Percentiles rank a stretch among this genome's conserved stretches.
phyloP scores from a whole-genome alignment of 1,140 invertebrate genomes.

The Bicyclus anynana region DNA sequence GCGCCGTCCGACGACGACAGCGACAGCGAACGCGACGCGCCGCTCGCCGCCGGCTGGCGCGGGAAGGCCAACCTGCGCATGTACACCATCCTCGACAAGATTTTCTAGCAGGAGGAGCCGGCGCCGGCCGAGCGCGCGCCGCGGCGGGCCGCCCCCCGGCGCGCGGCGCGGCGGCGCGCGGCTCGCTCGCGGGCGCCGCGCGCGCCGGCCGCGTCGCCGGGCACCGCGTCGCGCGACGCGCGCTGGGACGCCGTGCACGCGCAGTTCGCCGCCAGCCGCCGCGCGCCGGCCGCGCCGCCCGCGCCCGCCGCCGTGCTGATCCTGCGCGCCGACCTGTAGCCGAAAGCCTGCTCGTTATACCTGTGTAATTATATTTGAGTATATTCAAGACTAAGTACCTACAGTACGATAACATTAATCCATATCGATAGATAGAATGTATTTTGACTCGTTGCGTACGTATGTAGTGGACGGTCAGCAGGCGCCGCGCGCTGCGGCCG shows the following conservation, averaged over 20 bases:
- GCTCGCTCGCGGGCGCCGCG: constrained; percentile 7
- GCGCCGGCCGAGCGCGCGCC: constrained; percentile 8
- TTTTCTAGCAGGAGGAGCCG: constrained; percentile 64
- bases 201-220: not conserved
- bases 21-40: constrained; percentile 39
- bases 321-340: constrained; percentile 45
- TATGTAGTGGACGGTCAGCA: too few species aligned
- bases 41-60: constrained; percentile 44
- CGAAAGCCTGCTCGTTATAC: not conserved
- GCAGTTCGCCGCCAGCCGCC: constrained; percentile 38
- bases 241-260: constrained; percentile 56
- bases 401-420: too few species aligned
- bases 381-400: too few species aligned
- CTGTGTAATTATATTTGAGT: too few species aligned
- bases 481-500: too few species aligned
- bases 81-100: constrained; percentile 69
- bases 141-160: constrained; percentile 17
- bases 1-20: constrained; percentile 34
- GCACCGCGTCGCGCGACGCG: constrained; percentile 28
- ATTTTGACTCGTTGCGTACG: too few species aligned
- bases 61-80: constrained; percentile 64
- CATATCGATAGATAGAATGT: too few species aligned
- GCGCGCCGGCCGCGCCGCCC: constrained; percentile 23
- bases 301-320: constrained; percentile 46
- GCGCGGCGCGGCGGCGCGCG: constrained; percentile 12